These are phyloP conservation scores for Ochropleura plecta DNA, from an alignment of 2,888 invertebrate species.

Conservation along the genomic window DNA sequence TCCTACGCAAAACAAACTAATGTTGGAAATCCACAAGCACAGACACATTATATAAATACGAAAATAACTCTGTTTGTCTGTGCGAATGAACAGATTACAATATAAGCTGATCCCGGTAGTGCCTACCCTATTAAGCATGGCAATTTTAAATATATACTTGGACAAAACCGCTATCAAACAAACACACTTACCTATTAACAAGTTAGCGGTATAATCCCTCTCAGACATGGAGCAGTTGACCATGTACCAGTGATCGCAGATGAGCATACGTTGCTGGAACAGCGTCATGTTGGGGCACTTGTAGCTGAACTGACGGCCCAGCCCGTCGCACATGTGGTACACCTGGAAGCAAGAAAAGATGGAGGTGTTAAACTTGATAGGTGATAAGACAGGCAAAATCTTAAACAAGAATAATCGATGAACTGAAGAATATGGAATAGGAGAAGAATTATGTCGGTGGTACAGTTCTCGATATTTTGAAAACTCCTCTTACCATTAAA, in stretches of 20 bases:
- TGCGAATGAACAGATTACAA: too few species aligned
- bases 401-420: too few species aligned
- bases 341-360: slow-evolving; percentile 86
- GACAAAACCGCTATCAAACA: too few species aligned
- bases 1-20: too few species aligned
- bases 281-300: slow-evolving; percentile 94
- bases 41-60: too few species aligned
- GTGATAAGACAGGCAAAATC: background rate
- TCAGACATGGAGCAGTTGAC: slow-evolving; percentile 94
- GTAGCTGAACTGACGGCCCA: slow-evolving; percentile 94
- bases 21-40: too few species aligned
- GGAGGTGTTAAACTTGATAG: background rate
- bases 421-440: background rate
- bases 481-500: too few species aligned
- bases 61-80: too few species aligned
- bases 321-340: slow-evolving; percentile 95
- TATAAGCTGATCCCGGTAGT: too few species aligned
- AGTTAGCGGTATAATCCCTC: slow-evolving; percentile 92
- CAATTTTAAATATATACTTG: too few species aligned
- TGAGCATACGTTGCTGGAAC: slow-evolving; percentile 95
- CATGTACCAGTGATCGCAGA: slow-evolving; percentile 96
- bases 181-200: slow-evolving; percentile 91
- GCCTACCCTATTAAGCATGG: too few species aligned
- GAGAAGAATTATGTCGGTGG: background rate
- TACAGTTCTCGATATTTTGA: too few species aligned